Percentiles rank a stretch among this genome's conserved stretches.
phyloP scores from a whole-genome alignment of 2,797 vertebrate species.

The Periparus ater region DNA sequence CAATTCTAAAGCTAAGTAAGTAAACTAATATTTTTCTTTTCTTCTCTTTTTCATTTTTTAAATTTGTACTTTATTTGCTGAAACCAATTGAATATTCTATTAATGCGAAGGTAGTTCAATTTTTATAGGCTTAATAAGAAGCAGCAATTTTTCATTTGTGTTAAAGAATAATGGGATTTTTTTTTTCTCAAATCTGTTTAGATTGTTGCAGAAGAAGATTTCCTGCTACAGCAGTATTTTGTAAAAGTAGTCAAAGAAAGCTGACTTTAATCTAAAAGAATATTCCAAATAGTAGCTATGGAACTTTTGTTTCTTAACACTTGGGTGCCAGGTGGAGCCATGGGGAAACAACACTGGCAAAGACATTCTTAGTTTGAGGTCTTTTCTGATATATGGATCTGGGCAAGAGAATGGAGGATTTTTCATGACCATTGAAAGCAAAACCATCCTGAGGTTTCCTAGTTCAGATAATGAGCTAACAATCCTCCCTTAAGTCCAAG shows the following conservation, averaged over 20 bases:
- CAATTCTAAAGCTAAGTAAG: background rate
- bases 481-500: background rate
- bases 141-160: background rate
- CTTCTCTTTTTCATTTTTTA: background rate
- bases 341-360: background rate
- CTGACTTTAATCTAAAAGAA: background rate
- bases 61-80: background rate
- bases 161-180: background rate
- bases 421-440: background rate
- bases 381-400: background rate
- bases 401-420: background rate
- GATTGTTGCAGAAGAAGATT: background rate
- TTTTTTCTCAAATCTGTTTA: background rate
- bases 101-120: background rate
- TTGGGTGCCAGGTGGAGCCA: background rate
- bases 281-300: background rate
- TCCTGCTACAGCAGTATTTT: background rate
- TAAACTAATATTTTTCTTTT: background rate
- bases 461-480: background rate
- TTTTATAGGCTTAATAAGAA: background rate
- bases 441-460: background rate
- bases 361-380: background rate
- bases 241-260: background rate
- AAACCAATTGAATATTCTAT: background rate
- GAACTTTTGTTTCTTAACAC: background rate